Base-by-base conservation (phyloP, 92 coral and sea anemone genomes). In the Pocillopora grandis region DNA sequence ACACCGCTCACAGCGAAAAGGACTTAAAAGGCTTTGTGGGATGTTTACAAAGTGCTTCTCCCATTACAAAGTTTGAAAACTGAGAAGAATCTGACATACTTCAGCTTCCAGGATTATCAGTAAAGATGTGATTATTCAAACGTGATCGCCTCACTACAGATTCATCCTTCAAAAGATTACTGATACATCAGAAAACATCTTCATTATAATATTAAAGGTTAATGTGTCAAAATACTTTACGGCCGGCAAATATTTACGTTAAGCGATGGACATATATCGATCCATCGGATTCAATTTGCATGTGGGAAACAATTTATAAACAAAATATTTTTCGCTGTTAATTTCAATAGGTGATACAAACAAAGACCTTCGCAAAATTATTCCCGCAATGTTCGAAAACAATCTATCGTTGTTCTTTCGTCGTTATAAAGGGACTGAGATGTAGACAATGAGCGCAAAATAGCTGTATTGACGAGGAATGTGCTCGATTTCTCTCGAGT, bases 221-320 rank as follows among this genome's bases (percentile, higher is more conserved):
- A 60, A 83, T 49, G 75, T 83, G 86, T 83, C 86, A 74, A 75
- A 72, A 74, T 78, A 73, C 80, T 49, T 56, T 48, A 49, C 12
- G 58, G 62, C 19, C 62, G 66, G 72, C 80, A 83, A 83, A 83
- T 83, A 83, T 83, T 83, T 83, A 57, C 72, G 61, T 27, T 66
- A 10, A 12, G 80, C 36, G 80, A 83, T 33, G 42, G 79, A 82
- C 42, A 33, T 56, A 18, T 76, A 52, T 42, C 52, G 52, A 42
- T 42, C 52, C 72, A 71, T 33, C 23, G 71, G 20, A 61, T 59
- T 19, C 31, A 83, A 62, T 62, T 73, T 20, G 72, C 61, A 55
- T 79, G 72, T 49, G 65, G 33, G 74, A 57, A 63, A 61, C 86
- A 59, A 68, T 61, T 78, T 78, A 31, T 78, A 78, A 78, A 52